These are phyloP conservation scores for Etheostoma nigrum DNA, from an alignment of 2,797 vertebrate genomes.

Conservation along the genomic window DNA sequence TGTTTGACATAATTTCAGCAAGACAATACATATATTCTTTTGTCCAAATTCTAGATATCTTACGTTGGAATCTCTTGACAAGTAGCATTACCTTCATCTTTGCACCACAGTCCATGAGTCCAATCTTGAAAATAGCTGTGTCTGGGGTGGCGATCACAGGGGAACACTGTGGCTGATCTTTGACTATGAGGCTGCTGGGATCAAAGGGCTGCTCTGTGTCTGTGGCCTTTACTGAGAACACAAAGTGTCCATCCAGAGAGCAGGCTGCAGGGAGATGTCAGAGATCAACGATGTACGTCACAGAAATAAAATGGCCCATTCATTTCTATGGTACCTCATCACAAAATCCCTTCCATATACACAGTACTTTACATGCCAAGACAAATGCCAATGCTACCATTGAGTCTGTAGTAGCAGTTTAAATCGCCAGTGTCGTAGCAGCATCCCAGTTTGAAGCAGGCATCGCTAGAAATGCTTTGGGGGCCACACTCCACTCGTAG, in stretches of 20 bases:
- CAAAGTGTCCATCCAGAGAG: constrained; percentile 80
- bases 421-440: constrained; percentile 63
- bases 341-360: no score
- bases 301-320: no score
- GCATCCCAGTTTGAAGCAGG: constrained; percentile 74
- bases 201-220: constrained; percentile 52
- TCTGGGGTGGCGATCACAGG: constrained; percentile 67
- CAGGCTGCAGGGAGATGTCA: constrained; percentile 63
- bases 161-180: constrained; percentile 68
- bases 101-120: constrained; percentile 73
- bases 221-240: constrained; percentile 73
- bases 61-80: no score
- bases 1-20: neutral
- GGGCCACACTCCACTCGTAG: constrained; percentile 71
- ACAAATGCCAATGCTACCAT: constrained; percentile 57
- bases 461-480: constrained; percentile 36
- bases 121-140: constrained; percentile 76
- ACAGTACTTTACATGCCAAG: no score
- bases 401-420: constrained; percentile 76
- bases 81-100: constrained; percentile 63
- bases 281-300: no score
- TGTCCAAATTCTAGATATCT: neutral
- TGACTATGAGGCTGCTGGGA: constrained; percentile 65
- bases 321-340: neutral
- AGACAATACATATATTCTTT: neutral